Base-by-base conservation (phyloP, 1,140 invertebrate species). In the Drosophila ironensis region DNA sequence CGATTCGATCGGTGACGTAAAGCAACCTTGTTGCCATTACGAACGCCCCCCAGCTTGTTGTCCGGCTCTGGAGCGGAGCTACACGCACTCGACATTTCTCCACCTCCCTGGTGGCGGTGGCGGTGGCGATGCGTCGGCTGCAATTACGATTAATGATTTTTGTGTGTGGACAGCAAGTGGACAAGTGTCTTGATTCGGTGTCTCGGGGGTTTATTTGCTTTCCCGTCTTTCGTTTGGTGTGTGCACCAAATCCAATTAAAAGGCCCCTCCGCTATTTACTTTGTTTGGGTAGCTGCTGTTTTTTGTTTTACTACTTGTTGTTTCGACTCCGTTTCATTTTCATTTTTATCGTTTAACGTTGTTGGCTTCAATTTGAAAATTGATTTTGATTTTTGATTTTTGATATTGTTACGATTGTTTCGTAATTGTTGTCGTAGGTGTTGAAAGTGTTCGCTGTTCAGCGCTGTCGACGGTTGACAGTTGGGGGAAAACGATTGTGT, bases 111-210 rank as follows among this genome's bases (percentile, higher is more conserved):
- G 11, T n/a, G 30, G n/a, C 20, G 5, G 5, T 3, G 20, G 20
- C 5, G 20, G 46, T 30, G 37, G 42, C 28, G 52, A 35, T 63
- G 48, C 46, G 78, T 41, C 51, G 54, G 68, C 80, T 75, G 74
- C 80, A 80, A 86, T 86, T 86, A 86, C 66, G 59, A 69, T 86
- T 86, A 64, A 68, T 72, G 72, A 59, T 57, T 74, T 72, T 51
- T 76, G 73, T 73, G 63, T 78, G 74, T 73, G 63, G 57, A 60
- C 68, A 68, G 52, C 70, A 44, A 69, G 76, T 67, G 66, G 75
- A 77, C 77, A 73, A 82, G 69, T 72, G 67, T 61, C 57, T 86
- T 42, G 52, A 48, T 35, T 69, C 51, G 14, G 24, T 12, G 28
- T 25, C 56, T 59, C 53, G 53, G 9, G 19, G 50, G 17, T 71